Percentiles rank a stretch among this genome's conserved stretches.
Conservation (phyloP, 2,113 vertebrate species). For the Mesembrinibis cayennensis region DNA sequence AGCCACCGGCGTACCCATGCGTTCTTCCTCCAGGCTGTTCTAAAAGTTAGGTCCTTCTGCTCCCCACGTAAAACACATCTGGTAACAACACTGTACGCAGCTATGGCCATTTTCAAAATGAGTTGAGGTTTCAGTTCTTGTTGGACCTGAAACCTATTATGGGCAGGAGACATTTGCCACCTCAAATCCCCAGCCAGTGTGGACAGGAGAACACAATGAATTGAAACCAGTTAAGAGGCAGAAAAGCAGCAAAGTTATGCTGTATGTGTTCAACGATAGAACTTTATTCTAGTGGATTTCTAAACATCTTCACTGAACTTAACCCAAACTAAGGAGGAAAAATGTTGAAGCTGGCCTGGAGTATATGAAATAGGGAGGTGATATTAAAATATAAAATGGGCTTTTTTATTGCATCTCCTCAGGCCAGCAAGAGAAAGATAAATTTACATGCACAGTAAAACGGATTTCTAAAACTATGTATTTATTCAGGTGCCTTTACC, state of each 20-base stretch:
- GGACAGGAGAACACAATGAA: background rate
- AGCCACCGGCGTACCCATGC: background rate
- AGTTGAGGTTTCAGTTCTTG: background rate
- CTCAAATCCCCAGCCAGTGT: background rate
- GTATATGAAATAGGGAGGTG: background rate
- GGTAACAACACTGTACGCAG: background rate
- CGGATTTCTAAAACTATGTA: background rate
- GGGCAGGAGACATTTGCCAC: background rate
- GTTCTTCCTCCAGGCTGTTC: background rate
- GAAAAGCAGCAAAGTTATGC: background rate
- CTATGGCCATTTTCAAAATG: background rate
- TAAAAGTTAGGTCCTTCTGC: background rate
- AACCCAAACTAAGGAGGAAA: background rate
- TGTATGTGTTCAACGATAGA: background rate
- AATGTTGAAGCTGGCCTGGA: background rate
- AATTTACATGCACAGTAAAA: background rate
- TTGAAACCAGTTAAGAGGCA: background rate
- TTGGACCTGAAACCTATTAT: background rate
- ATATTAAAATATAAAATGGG: background rate
- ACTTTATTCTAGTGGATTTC: background rate
- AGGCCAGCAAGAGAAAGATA: background rate
- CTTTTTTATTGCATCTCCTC: background rate
- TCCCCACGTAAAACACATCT: accelerated
- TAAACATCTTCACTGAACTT: background rate
- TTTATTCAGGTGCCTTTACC: background rate